A percentile compares a stretch with the other conserved stretches of the same genome.
phyloP scores from a whole-genome alignment of 1,140 invertebrate genomes.

The Nasonia giraulti region DNA sequence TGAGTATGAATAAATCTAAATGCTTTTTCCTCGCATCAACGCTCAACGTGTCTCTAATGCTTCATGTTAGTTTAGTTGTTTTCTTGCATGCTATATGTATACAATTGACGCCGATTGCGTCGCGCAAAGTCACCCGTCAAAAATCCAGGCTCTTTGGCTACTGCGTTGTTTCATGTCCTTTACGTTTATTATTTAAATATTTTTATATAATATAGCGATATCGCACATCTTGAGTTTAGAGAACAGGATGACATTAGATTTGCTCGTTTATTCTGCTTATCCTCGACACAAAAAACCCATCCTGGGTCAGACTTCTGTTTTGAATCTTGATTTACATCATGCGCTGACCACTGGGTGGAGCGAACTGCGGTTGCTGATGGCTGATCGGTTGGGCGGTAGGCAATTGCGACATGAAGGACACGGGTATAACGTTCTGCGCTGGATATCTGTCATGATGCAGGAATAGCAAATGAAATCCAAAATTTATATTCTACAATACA shows the following conservation, averaged over 20 bases:
- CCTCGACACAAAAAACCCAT: not conserved
- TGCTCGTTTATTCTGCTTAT: slow-evolving; percentile 36
- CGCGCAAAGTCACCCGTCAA: slow-evolving; percentile 45
- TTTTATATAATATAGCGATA: slow-evolving; percentile 63
- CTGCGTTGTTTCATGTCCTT: slow-evolving; percentile 52
- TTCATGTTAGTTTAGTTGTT: slow-evolving; percentile 13
- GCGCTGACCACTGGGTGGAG: slow-evolving; percentile 64
- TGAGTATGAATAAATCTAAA: slow-evolving; percentile 13
- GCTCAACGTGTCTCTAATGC: not conserved
- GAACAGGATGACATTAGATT: slow-evolving; percentile 56
- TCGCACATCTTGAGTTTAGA: slow-evolving; percentile 63
- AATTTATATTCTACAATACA: not conserved
- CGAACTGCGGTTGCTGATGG: slow-evolving; percentile 61
- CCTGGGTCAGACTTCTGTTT: slow-evolving; percentile 13
- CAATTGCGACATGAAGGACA: slow-evolving; percentile 58
- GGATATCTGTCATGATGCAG: slow-evolving; percentile 58
- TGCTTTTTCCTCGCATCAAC: not conserved
- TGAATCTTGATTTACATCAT: slow-evolving; percentile 63
- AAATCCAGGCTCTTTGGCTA: slow-evolving; percentile 65
- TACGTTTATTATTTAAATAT: slow-evolving; percentile 63
- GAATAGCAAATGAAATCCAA: slow-evolving; percentile 18
- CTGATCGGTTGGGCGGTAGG: slow-evolving; percentile 56
- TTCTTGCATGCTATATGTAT: not conserved
- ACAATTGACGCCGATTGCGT: not conserved
- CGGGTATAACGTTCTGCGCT: slow-evolving; percentile 55